Evolutionary conservation across 2,113 vertebrate species (phyloP).

Genomic region (Trematomus loennbergii): DNA sequence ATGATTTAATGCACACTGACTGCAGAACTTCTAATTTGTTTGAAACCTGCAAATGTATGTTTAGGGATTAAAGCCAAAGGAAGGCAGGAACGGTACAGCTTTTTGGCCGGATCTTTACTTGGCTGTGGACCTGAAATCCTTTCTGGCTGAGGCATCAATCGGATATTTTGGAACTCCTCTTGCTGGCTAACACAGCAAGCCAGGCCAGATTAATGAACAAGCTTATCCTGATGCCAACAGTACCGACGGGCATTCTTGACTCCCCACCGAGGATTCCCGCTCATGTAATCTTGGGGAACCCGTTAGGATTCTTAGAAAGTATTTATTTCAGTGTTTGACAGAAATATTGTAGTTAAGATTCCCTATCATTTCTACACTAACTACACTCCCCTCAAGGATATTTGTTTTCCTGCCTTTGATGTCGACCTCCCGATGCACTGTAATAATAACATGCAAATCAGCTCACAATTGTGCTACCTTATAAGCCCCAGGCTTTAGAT

Average conservation of each 20-base stretch:
- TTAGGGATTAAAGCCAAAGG: slow-evolving; percentile 34
- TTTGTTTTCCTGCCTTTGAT: slow-evolving; percentile 53
- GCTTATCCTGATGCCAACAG: slow-evolving; percentile 58
- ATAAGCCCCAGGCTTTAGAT: slow-evolving; percentile 40
- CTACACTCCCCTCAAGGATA: slow-evolving; percentile 4
- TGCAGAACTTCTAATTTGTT: slow-evolving; percentile 11
- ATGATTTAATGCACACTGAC: slow-evolving; percentile 21
- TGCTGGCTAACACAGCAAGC: slow-evolving; percentile 47
- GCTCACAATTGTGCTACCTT: slow-evolving; percentile 20
- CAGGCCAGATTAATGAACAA: slow-evolving; percentile 64
- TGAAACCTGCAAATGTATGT: slow-evolving; percentile 19
- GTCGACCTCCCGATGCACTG: slow-evolving; percentile 28
- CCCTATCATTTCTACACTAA: slow-evolving; percentile 7
- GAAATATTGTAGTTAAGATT: background rate
- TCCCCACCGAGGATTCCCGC: slow-evolving; percentile 42
- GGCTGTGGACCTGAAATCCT: slow-evolving; percentile 58
- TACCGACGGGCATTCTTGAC: slow-evolving; percentile 49
- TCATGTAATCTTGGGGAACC: slow-evolving; percentile 52
- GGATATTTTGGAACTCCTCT: slow-evolving; percentile 53
- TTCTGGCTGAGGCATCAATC: slow-evolving; percentile 61
- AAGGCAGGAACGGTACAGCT: slow-evolving; percentile 32
- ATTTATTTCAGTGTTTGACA: slow-evolving; percentile 28
- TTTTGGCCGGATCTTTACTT: slow-evolving; percentile 37
- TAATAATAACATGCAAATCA: slow-evolving; percentile 46
- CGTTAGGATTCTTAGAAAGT: slow-evolving; percentile 51